phyloP scores from a whole-genome alignment of 2,113 vertebrate species.

The Ornithorhynchus anatinus region DNA sequence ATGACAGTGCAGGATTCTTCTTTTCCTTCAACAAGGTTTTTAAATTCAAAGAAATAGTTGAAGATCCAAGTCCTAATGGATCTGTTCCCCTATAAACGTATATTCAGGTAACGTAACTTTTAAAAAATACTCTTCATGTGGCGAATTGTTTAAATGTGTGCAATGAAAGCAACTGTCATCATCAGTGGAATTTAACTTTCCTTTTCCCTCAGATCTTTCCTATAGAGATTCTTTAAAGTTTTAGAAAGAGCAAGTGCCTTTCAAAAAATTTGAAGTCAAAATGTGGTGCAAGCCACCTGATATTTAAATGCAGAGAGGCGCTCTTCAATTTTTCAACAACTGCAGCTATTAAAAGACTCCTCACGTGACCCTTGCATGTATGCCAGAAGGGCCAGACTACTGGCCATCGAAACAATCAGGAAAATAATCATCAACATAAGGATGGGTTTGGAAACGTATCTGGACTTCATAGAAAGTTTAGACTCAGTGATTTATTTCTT shows the following conservation, averaged over 20 bases:
- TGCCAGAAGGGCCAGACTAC: conserved; percentile 11
- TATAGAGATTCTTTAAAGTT: conserved; percentile 42
- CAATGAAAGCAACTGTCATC: conserved; percentile 1
- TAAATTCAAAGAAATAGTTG: conserved; percentile 20
- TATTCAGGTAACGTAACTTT: conserved; percentile 2
- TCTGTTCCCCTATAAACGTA: conserved; percentile 10
- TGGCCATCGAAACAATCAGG: conserved; percentile 20
- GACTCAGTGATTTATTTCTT: background rate
- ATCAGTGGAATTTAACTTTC: conserved; percentile 26
- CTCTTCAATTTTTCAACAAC: conserved; percentile 26
- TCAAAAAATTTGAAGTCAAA: conserved; percentile 19
- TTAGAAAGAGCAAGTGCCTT: conserved; percentile 9
- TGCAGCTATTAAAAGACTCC: background rate
- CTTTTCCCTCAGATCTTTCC: conserved; percentile 29
- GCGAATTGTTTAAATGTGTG: no score
- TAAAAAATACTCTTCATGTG: background rate
- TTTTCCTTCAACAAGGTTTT: conserved; percentile 3
- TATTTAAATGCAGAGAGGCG: conserved; percentile 1
- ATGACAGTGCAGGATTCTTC: conserved; percentile 13
- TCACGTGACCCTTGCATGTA: background rate
- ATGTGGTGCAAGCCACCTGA: background rate
- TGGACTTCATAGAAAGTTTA: background rate
- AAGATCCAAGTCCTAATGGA: conserved; percentile 9
- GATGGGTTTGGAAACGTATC: background rate
- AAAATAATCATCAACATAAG: background rate